Conservation (phyloP, 2,113 vertebrate species). For the Lynx canadensis region DNA sequence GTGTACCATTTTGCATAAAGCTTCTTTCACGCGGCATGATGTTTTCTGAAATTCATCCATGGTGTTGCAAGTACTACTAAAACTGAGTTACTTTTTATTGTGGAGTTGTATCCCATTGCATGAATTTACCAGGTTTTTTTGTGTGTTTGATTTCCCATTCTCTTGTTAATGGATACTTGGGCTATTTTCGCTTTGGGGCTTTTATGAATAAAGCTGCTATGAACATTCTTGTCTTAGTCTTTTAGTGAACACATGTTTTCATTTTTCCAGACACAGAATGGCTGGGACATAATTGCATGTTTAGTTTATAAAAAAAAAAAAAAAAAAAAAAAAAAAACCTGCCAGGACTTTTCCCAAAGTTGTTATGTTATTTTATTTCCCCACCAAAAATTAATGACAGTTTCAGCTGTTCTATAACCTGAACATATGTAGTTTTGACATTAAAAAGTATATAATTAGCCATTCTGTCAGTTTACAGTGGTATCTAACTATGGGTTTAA, state of each 20-base stretch:
- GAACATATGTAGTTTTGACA: not conserved
- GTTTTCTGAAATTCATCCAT: not conserved
- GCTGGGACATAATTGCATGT: not conserved
- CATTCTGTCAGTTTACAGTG: not conserved
- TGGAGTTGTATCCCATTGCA: not conserved
- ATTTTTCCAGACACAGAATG: constrained; percentile 4
- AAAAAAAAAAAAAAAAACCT: not conserved
- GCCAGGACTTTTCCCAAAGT: not conserved
- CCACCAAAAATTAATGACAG: not conserved
- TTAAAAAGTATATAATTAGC: not conserved
- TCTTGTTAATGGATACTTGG: not conserved
- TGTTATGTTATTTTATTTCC: not conserved
- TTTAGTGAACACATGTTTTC: not conserved
- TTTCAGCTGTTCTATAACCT: not conserved
- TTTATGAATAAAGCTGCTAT: not conserved
- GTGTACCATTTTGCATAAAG: not conserved
- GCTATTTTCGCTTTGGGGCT: not conserved
- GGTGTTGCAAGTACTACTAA: not conserved
- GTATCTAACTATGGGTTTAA: not conserved
- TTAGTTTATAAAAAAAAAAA: not conserved
- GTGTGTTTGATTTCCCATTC: not conserved
- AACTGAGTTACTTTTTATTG: not conserved
- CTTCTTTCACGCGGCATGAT: accelerated
- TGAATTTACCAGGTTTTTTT: not conserved
- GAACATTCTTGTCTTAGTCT: not conserved